Conservation (phyloP, 1,140 invertebrate species). For the Leptinotarsa undecemlineata region DNA sequence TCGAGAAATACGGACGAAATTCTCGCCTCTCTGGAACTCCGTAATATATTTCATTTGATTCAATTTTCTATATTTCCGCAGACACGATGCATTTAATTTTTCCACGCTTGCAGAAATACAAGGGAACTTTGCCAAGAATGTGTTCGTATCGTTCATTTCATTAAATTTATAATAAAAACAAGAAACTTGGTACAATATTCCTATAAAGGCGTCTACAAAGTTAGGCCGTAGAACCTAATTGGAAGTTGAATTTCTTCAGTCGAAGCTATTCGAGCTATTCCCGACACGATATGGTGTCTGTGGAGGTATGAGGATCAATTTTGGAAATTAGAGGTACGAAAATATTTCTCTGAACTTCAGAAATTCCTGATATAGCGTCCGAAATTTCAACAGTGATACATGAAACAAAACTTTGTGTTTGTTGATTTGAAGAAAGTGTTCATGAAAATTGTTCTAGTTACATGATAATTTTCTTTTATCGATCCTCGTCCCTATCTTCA, state of each 20-base stretch:
- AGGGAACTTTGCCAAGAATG: slow-evolving; percentile 24
- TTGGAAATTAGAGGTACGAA: neutral
- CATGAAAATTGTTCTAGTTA: too few relatives aligned
- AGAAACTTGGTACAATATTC: slow-evolving; percentile 15
- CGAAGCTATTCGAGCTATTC: neutral
- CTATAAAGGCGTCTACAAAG: slow-evolving; percentile 25
- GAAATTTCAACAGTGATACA: too few relatives aligned
- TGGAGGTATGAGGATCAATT: neutral
- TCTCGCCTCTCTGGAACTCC: neutral
- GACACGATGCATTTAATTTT: neutral
- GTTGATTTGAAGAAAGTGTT: too few relatives aligned
- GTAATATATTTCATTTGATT: slow-evolving; percentile 4
- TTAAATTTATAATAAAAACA: slow-evolving; percentile 23
- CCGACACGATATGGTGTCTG: neutral
- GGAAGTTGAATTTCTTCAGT: slow-evolving; percentile 6
- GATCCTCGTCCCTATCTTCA: too few relatives aligned
- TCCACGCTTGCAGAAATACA: slow-evolving; percentile 1
- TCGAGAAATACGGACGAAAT: too few relatives aligned
- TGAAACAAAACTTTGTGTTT: too few relatives aligned
- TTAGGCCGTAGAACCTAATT: slow-evolving; percentile 11
- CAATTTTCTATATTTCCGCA: neutral
- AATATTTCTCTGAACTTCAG: too few relatives aligned
- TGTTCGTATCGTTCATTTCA: slow-evolving; percentile 13
- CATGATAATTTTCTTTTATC: too few relatives aligned
- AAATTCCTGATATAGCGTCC: too few relatives aligned